Base-by-base conservation (phyloP, 2,797 vertebrate genomes). In the Catamblyrhynchus diadema region DNA sequence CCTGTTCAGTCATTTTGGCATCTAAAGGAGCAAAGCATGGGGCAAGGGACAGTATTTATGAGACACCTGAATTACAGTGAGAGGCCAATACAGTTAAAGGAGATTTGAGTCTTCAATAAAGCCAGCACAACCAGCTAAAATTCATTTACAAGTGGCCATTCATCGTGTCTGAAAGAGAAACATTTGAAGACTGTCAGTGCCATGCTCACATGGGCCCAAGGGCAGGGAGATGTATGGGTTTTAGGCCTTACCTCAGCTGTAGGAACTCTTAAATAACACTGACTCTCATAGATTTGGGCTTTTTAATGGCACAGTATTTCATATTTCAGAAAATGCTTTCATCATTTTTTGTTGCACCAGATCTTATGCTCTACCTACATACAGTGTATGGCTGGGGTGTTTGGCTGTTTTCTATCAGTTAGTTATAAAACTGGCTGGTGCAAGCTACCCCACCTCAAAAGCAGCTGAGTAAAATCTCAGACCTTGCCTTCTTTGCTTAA, bases 191-290 rank as follows among this genome's bases (percentile, higher is more conserved):
- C 35, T 91, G 65, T 61, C 88, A 60, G 30, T 62, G 53, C 32
- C 80, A 37, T 23, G 10, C 70, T 90, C 37, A 28, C 33, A 16
- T 48, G 33, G 33, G 28, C 47, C 44, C 61, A 87, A 69, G 28
- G 71, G 17, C 84, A 85, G 53, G 24, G 69, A 92, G 75, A 85
- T 1, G 0, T 35, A 92, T 14, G 45, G 42, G 10, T 61, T 78
- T 85, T 45, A 91, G 18, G 41, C 42, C n/a, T 91, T 35, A 50
- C 64, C 57, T 82, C 7, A 10, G 22, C 25, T 83, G 32, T 14
- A 91, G 61, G 19, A 83, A 32, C 53, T 71, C 45, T 85, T 94
- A 89, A 93, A 94, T 89, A 89, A 77, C 37, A 80, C 30, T 44
- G 84, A n/a, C 28, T 81, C 7, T 73, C 71, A 92, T 22, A 2